Conservation (phyloP, 2,113 vertebrate genomes). For the Upupa epops region DNA sequence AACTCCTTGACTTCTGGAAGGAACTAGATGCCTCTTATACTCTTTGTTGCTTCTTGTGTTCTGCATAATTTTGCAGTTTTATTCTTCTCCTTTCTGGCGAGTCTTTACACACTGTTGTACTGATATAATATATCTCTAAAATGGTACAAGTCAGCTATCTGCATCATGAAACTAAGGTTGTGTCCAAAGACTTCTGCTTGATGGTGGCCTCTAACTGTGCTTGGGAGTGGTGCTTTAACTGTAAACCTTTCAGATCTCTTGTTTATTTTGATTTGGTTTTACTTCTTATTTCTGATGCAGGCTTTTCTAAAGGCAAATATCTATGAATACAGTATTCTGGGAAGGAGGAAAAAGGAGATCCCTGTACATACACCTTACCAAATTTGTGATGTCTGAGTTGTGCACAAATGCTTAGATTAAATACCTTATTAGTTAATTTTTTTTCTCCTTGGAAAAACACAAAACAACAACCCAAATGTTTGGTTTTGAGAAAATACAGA, state of each 20-base stretch:
- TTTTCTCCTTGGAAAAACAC: not conserved
- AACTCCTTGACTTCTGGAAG: not conserved
- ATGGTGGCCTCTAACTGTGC: not conserved
- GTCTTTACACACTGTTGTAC: not conserved
- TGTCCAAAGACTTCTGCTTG: not conserved
- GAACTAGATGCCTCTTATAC: not conserved
- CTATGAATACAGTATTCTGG: not conserved
- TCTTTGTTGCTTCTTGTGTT: not conserved
- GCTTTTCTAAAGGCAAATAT: not conserved
- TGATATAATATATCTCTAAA: not conserved
- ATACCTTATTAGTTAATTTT: constrained; percentile 8
- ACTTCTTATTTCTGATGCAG: not conserved
- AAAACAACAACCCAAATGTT: not conserved
- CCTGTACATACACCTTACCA: not conserved
- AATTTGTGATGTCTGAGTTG: not conserved
- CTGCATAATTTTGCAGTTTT: not conserved
- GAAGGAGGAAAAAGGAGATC: not conserved
- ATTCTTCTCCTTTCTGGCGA: not conserved
- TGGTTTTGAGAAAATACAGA: not conserved
- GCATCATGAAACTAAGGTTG: accelerated
- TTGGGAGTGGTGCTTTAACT: not conserved
- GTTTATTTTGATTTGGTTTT: not conserved
- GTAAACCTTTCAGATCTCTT: not conserved
- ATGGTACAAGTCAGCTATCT: not conserved
- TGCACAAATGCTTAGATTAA: not conserved